Base-by-base conservation (phyloP, 2,797 vertebrate species). In the Gymnodraco acuticeps region DNA sequence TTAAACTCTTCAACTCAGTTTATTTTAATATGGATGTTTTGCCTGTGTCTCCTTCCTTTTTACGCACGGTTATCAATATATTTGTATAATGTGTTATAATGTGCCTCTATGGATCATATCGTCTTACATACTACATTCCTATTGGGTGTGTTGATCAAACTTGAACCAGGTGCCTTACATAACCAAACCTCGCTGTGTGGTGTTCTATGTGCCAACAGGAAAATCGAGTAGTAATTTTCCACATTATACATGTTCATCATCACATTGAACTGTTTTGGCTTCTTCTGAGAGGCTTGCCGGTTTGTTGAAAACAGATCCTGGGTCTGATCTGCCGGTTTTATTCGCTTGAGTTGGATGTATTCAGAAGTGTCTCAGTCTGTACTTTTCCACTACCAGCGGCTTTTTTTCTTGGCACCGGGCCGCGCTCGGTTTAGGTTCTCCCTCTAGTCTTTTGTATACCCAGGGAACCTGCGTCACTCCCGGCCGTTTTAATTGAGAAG, bases 321-420 rank as follows among this genome's bases (percentile, higher is more conserved):
- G 45, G 12, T 51, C 41, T 2, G 47, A 45, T 46, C 33, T 52
- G 9, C 19, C 27, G 46, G n/a, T 15, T 20, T 2, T n/a, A 43
- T 20, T 52, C 6, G 33, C 33, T 54, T 38, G 19, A 45, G 41
- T 52, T 31, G 52, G 55, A 64, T 68, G 74, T 5, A 31, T 51
- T 65, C 53, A 31, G 55, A 61, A 80, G 61, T 72, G 68, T 82
- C 78, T 66, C 68, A 51, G 48, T 63, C 89, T 88, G 91, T 94
- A 94, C 86, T 94, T 95, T 95, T 94, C 93, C 93, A 94, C 87
- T 84, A 73, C 56, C 85, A 80, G 73, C 76, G 62, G 74, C 78
- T 78, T 88, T 83, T 87, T 83, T 84, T 88, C 79, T 92, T 94
- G 91, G 91, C 92, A 78, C 33, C 46, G 27, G 65, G 75, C 87